A percentile compares a stretch with the other conserved stretches of the same genome.
Conservation (phyloP, 2,797 vertebrate species). For the Anguilla marmorata region DNA sequence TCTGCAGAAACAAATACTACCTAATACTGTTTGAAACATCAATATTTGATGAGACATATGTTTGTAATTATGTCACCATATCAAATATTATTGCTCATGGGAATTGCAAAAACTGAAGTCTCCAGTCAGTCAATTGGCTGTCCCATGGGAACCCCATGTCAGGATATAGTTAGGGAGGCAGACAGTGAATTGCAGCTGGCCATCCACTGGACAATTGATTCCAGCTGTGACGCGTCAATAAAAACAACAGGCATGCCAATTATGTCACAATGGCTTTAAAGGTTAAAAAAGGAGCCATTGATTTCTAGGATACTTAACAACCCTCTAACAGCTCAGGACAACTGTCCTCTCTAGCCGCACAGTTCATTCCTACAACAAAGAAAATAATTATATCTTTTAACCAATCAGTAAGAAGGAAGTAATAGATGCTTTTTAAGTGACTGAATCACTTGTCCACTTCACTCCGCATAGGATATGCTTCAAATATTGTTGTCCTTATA, state of each 20-base stretch:
- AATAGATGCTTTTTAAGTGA: not conserved
- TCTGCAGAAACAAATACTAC: not conserved
- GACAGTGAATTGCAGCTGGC: conserved; percentile 50
- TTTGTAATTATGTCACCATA: not conserved
- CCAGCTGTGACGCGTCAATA: conserved; percentile 55
- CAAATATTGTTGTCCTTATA: not conserved
- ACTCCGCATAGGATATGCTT: not conserved
- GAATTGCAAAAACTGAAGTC: not conserved
- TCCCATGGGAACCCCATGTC: not conserved
- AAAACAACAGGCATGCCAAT: conserved; percentile 56
- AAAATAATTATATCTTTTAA: not conserved
- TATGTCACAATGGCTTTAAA: conserved; percentile 57
- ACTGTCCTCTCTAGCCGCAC: not conserved
- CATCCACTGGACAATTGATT: conserved; percentile 45
- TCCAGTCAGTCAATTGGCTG: not conserved
- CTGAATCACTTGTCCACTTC: no score
- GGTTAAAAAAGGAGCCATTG: conserved; percentile 63
- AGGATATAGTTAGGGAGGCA: conserved; percentile 9
- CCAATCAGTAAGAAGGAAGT: not conserved
- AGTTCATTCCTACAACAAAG: not conserved
- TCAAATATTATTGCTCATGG: not conserved
- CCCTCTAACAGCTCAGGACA: conserved; percentile 21
- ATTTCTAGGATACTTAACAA: conserved; percentile 52
- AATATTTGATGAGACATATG: not conserved
- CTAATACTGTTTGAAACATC: not conserved